phyloP scores from a whole-genome alignment of 2,797 vertebrate species.

The Champsocephalus gunnari region DNA sequence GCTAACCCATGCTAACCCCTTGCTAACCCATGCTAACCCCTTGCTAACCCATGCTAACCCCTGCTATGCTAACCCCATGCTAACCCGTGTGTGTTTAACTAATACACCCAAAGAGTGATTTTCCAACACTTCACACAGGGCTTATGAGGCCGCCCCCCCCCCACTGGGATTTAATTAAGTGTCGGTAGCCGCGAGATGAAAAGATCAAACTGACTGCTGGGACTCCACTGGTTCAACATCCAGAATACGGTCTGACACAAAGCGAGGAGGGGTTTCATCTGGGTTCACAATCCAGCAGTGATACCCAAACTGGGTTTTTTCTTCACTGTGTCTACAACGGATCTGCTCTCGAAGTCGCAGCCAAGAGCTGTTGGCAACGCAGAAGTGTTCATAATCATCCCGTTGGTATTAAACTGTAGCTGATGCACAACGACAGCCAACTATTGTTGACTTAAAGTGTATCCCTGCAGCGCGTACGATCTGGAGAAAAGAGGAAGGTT shows the following conservation, averaged over 20 bases:
- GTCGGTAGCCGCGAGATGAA: slow-evolving; percentile 56
- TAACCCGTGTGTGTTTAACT: slow-evolving; percentile 22
- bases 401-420: slow-evolving; percentile 37
- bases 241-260: slow-evolving; percentile 25
- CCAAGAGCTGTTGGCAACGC: slow-evolving; percentile 58
- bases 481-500: slow-evolving; percentile 10
- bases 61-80: neutral
- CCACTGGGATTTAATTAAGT: slow-evolving; percentile 57
- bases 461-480: slow-evolving; percentile 14
- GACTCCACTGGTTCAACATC: slow-evolving; percentile 45
- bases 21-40: neutral
- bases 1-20: no score
- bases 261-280: slow-evolving; percentile 30
- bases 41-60: neutral
- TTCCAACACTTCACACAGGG: slow-evolving; percentile 33
- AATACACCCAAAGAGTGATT: slow-evolving; percentile 32
- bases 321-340: slow-evolving; percentile 31
- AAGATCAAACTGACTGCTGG: slow-evolving; percentile 55
- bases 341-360: slow-evolving; percentile 47
- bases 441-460: slow-evolving; percentile 53
- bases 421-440: slow-evolving; percentile 45
- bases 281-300: slow-evolving; percentile 37
- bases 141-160: slow-evolving; percentile 29
- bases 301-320: slow-evolving; percentile 34
- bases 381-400: slow-evolving; percentile 50